These are phyloP conservation scores for Tragelaphus strepsiceros DNA, from an alignment of 2,113 vertebrate species.

Conservation along the genomic window DNA sequence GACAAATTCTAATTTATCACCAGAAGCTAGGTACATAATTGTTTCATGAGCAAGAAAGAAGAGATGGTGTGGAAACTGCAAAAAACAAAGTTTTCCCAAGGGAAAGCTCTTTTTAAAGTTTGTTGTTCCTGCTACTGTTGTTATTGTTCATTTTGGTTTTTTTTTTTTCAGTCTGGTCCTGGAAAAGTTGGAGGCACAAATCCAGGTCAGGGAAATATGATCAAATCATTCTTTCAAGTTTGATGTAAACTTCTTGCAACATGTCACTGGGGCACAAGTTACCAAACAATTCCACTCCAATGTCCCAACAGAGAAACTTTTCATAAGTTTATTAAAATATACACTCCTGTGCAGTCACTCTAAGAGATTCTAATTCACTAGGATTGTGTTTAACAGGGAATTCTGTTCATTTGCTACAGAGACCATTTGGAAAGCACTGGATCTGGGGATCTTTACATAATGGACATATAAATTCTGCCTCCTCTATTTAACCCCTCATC, in stretches of 20 bases:
- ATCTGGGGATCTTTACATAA: not conserved
- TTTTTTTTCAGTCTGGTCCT: not conserved
- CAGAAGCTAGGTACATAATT: not conserved
- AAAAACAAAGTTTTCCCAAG: not conserved
- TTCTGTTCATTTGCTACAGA: not conserved
- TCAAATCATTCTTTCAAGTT: not conserved
- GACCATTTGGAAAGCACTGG: not conserved
- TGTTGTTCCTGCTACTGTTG: not conserved
- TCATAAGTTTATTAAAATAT: not conserved
- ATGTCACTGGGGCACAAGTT: not conserved
- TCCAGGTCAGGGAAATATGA: not conserved
- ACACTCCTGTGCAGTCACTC: not conserved
- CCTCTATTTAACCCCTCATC: fast-evolving
- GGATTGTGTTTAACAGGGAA: not conserved
- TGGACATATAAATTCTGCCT: not conserved
- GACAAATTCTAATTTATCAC: not conserved
- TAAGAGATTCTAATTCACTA: not conserved
- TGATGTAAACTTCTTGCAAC: not conserved
- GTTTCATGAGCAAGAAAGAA: not conserved
- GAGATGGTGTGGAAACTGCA: not conserved
- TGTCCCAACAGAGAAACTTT: not conserved
- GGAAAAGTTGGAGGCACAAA: not conserved
- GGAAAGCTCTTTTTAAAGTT: not conserved
- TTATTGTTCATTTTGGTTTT: not conserved
- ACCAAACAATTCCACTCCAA: not conserved